Percentiles rank a stretch among this genome's conserved stretches.
phyloP scores from a whole-genome alignment of 2,888 invertebrate species.

The Torymus auratus region DNA sequence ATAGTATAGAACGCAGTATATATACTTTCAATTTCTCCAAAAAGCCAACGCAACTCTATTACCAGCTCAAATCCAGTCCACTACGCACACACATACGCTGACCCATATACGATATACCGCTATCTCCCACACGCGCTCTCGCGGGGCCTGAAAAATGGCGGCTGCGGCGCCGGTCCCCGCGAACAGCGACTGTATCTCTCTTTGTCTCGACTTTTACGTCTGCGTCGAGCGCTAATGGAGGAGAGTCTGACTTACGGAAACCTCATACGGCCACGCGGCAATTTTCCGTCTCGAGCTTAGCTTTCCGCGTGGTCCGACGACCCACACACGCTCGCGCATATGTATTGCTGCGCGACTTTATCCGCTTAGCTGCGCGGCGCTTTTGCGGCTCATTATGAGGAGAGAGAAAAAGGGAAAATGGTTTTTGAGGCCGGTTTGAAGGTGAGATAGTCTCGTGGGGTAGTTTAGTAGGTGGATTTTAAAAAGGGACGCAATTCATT shows the following conservation, averaged over 20 bases:
- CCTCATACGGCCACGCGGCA: not conserved
- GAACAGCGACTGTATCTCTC: not conserved
- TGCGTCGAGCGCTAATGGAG: not conserved
- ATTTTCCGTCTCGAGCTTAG: slow-evolving; percentile 36
- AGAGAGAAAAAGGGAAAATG: no score
- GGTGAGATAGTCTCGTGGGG: no score
- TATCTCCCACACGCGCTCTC: not conserved
- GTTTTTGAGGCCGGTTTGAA: no score
- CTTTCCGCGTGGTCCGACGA: not conserved
- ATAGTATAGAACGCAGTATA: no score
- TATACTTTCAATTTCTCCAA: no score
- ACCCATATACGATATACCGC: slow-evolving; percentile 31
- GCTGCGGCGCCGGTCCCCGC: not conserved
- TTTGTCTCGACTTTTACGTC: slow-evolving; percentile 25
- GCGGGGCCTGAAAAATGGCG: slow-evolving; percentile 27
- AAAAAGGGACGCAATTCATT: no score
- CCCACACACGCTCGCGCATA: not conserved
- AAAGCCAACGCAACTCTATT: no score
- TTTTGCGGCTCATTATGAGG: no score
- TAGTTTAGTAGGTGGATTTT: no score
- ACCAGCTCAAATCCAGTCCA: no score
- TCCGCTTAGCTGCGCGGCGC: no score
- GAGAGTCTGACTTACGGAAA: slow-evolving; percentile 3
- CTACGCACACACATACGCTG: not conserved
- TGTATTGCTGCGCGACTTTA: no score